Evolutionary conservation across 2,888 invertebrate genomes (phyloP).

Genomic region (Antheraea yamamai): DNA sequence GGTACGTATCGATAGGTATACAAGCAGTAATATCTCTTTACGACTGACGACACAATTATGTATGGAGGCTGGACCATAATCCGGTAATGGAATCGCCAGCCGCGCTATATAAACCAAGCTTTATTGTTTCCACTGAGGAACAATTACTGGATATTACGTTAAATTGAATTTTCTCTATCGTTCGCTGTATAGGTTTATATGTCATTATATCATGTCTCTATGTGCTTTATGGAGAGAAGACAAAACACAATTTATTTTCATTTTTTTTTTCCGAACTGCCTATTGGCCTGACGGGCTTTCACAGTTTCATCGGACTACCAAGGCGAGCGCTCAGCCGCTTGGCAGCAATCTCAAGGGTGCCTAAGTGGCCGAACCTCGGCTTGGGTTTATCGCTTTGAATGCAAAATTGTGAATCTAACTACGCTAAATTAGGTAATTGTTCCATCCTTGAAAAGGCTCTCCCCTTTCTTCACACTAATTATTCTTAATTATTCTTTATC

Average conservation of each 20-base stretch:
- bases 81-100: constrained; percentile 18
- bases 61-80: constrained; percentile 17
- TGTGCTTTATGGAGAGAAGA: neutral
- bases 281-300: too few species aligned
- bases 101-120: constrained; percentile 14
- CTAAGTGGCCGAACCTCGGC: too few species aligned
- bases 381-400: too few species aligned
- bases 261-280: too few species aligned
- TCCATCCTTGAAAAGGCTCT: neutral
- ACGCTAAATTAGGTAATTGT: too few species aligned
- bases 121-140: constrained; percentile 15
- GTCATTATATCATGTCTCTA: neutral
- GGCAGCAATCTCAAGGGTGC: too few species aligned
- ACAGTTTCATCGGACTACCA: too few species aligned
- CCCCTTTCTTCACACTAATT: neutral
- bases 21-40: constrained; percentile 26
- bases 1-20: constrained; percentile 14
- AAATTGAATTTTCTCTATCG: neutral
- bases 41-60: constrained; percentile 26
- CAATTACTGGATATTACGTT: constrained; percentile 7
- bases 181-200: neutral
- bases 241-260: neutral
- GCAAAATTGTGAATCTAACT: too few species aligned
- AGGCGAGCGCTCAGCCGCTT: too few species aligned
- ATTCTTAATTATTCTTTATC: too few species aligned